These are phyloP conservation scores for Scatophagus argus DNA, from an alignment of 2,113 vertebrate species.

Conservation along the genomic window DNA sequence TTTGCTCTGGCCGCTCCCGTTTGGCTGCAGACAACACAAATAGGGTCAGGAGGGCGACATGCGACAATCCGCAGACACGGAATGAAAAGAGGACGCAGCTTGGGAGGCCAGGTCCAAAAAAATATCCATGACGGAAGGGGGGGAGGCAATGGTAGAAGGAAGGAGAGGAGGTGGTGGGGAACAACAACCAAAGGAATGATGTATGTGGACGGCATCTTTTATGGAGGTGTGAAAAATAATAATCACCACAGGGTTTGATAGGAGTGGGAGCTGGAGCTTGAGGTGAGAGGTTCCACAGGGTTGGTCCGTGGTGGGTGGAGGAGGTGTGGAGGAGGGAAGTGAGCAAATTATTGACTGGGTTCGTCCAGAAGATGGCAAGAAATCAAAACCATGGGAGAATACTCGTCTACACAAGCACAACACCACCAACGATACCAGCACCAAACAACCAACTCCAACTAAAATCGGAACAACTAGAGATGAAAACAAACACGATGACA, in stretches of 20 bases:
- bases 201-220: conserved; percentile 78
- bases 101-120: conserved; percentile 72
- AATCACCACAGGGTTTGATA: conserved; percentile 79
- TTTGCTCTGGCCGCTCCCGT: conserved; percentile 97
- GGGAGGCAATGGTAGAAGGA: conserved; percentile 65
- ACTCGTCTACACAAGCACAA: conserved; percentile 78
- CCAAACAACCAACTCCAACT: conserved; percentile 77
- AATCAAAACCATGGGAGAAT: conserved; percentile 79
- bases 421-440: conserved; percentile 73
- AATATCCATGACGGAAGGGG: conserved; percentile 74
- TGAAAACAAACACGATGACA: conserved; percentile 75
- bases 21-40: conserved; percentile 98
- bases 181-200: conserved; percentile 82
- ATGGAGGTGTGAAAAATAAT: conserved; percentile 82
- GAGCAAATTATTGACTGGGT: conserved; percentile 71
- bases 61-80: conserved; percentile 83
- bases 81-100: conserved; percentile 77
- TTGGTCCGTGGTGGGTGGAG: conserved; percentile 72
- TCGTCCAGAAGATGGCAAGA: conserved; percentile 77
- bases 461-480: conserved; percentile 68
- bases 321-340: conserved; percentile 58
- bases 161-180: conserved; percentile 67
- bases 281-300: conserved; percentile 69
- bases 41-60: conserved; percentile 92
- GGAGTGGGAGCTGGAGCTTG: conserved; percentile 68